Evolutionary conservation across 2,113 vertebrate genomes (phyloP).

Genomic region (Nasalis larvatus): DNA sequence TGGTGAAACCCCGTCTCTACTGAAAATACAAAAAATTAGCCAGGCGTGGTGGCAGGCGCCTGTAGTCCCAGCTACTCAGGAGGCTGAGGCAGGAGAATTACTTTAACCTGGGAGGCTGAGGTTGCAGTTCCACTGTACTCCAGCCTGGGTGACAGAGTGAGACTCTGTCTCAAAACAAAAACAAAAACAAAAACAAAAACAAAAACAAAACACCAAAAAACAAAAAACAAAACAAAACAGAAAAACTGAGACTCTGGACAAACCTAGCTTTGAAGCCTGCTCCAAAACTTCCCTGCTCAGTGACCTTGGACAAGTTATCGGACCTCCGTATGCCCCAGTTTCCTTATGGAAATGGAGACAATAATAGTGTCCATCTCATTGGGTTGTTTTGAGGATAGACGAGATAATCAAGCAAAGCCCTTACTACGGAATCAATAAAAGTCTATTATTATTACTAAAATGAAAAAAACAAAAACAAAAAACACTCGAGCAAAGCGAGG

Average conservation of each 20-base stretch:
- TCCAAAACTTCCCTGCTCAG: neutral
- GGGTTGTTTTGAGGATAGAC: neutral
- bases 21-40: no score
- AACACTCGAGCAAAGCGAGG: neutral
- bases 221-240: no score
- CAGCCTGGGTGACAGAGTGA: no score
- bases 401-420: neutral
- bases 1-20: no score
- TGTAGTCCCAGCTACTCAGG: no score
- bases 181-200: no score
- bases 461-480: neutral
- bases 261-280: neutral
- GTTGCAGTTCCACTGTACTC: no score
- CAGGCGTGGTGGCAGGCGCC: rapidly evolving
- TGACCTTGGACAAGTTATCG: neutral
- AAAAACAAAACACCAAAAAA: no score
- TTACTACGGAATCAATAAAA: neutral
- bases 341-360: neutral
- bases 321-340: neutral
- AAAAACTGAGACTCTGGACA: neutral
- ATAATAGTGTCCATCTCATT: neutral
- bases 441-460: neutral
- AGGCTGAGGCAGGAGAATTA: no score
- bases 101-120: no score
- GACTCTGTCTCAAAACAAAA: no score